Evolutionary conservation across 2,888 invertebrate species (phyloP).

Genomic region (Lucinisca nassula): DNA sequence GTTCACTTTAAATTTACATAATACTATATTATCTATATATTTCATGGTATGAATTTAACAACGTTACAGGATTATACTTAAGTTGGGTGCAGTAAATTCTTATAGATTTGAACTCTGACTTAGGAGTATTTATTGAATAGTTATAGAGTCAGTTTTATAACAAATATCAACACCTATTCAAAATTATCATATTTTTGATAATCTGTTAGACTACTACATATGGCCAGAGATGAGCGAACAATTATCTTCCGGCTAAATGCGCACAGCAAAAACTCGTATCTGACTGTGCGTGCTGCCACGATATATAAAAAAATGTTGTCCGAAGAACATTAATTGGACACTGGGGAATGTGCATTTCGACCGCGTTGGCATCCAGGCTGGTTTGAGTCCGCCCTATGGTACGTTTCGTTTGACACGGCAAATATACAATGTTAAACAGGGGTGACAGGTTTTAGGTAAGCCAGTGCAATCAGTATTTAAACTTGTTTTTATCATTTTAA

Average conservation of each 20-base stretch:
- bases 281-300: not conserved
- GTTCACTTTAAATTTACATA: not conserved
- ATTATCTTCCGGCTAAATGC: not conserved
- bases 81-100: not conserved
- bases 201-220: not conserved
- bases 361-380: too few relatives aligned
- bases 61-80: not conserved
- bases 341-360: too few relatives aligned
- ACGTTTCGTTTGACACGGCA: too few relatives aligned
- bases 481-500: too few relatives aligned
- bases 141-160: conserved; percentile 9
- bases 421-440: too few relatives aligned
- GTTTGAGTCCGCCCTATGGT: too few relatives aligned
- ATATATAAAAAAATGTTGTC: not conserved
- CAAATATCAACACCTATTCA: conserved; percentile 7
- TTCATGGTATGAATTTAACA: not conserved
- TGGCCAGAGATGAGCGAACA: not conserved
- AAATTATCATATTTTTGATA: not conserved
- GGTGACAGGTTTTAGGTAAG: too few relatives aligned
- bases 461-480: too few relatives aligned
- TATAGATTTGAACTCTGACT: not conserved
- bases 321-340: not conserved
- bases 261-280: not conserved
- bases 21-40: not conserved
- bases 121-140: not conserved